These are phyloP conservation scores for Laticauda colubrina DNA, from an alignment of 2,113 vertebrate genomes.

Conservation along the genomic window DNA sequence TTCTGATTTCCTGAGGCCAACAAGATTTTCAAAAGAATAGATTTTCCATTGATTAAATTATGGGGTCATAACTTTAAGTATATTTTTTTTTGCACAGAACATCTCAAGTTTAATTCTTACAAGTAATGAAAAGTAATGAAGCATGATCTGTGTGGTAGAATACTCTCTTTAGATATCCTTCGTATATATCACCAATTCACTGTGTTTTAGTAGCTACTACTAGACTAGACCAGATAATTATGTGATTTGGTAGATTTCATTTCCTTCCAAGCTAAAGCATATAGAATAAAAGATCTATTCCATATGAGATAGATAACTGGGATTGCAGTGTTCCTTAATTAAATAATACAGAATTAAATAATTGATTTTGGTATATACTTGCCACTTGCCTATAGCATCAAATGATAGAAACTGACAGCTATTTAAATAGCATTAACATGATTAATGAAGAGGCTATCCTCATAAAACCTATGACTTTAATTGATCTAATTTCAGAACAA, in stretches of 20 bases:
- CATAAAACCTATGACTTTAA: background rate
- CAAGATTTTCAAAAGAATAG: background rate
- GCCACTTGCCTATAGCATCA: background rate
- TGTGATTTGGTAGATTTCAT: background rate
- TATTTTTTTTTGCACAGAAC: background rate
- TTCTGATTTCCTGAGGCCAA: background rate
- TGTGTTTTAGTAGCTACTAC: background rate
- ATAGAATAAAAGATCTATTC: background rate
- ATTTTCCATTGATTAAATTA: background rate
- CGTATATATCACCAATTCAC: background rate
- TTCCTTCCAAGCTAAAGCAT: background rate
- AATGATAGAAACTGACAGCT: background rate
- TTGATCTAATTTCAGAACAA: background rate
- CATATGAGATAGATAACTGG: background rate
- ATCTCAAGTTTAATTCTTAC: background rate
- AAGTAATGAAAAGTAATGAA: background rate
- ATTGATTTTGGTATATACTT: background rate
- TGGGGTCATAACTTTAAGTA: background rate
- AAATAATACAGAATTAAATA: background rate
- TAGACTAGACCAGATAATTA: background rate
- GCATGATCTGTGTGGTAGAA: background rate
- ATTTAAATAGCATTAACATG: slow-evolving; percentile 8
- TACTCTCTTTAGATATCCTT: background rate
- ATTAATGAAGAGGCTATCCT: background rate
- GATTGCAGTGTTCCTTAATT: background rate